Percentiles rank a stretch among this genome's conserved stretches.
Evolutionary conservation across 2,888 invertebrate genomes (phyloP).

Genomic region (Polymixis flavicincta): DNA sequence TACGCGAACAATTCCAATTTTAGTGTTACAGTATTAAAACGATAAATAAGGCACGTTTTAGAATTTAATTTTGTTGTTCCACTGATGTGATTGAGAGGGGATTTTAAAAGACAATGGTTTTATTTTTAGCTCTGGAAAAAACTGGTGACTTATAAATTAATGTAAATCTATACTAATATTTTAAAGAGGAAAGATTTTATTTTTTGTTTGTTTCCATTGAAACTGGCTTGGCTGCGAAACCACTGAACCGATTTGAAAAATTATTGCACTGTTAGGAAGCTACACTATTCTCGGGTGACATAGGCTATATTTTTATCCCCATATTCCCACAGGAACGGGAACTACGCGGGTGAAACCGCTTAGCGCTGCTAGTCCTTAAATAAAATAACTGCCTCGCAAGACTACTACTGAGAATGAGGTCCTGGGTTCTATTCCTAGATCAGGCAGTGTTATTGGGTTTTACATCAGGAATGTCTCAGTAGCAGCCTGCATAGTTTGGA

Average conservation of each 20-base stretch:
- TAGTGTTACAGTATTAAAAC: conserved; percentile 54
- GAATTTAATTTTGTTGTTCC: conserved; percentile 57
- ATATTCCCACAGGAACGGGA: too few relatives aligned
- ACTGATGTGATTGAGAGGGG: conserved; percentile 17
- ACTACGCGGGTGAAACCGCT: too few relatives aligned
- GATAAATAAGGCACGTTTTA: conserved; percentile 55
- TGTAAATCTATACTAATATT: too few relatives aligned
- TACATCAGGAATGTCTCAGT: too few relatives aligned
- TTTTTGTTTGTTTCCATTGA: too few relatives aligned
- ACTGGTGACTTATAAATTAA: neutral
- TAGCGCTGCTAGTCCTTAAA: too few relatives aligned
- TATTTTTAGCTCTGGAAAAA: neutral
- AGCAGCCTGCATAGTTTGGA: neutral
- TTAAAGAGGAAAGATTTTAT: too few relatives aligned
- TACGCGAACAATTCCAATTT: conserved; percentile 62
- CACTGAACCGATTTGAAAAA: too few relatives aligned
- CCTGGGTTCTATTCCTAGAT: neutral
- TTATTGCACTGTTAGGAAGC: too few relatives aligned
- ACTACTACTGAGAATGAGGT: neutral
- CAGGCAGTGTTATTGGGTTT: neutral
- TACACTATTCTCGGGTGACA: too few relatives aligned
- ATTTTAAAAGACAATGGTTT: neutral
- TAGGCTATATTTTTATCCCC: too few relatives aligned
- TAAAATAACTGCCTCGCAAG: neutral
- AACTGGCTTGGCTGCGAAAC: too few relatives aligned